These are phyloP conservation scores for Rhamnusium bicolor DNA, from an alignment of 2,888 invertebrate species.

Conservation along the genomic window DNA sequence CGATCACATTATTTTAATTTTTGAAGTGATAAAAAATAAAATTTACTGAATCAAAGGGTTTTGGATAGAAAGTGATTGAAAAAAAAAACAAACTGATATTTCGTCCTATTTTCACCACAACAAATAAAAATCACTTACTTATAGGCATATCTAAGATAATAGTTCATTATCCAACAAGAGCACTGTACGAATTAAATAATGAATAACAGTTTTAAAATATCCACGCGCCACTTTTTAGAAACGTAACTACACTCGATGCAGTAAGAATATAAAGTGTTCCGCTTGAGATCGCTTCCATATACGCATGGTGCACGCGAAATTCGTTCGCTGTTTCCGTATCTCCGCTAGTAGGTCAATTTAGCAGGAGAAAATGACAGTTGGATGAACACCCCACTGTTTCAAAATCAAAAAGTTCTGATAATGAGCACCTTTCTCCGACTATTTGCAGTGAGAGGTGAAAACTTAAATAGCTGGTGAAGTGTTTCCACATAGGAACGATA, in stretches of 20 bases:
- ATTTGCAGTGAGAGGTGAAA: neutral
- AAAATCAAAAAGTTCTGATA: neutral
- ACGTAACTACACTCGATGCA: constrained; percentile 8
- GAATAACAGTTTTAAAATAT: neutral
- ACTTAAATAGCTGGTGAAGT: neutral
- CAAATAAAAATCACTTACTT: constrained; percentile 19
- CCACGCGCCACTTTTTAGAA: neutral
- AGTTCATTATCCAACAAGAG: neutral
- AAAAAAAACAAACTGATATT: no score
- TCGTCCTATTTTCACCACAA: no score
- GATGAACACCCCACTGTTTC: constrained; percentile 3
- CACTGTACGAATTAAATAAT: neutral
- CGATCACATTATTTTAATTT: no score
- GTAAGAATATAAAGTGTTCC: constrained; percentile 5
- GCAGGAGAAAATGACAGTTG: constrained; percentile 11
- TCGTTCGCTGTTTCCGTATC: neutral
- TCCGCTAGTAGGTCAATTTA: constrained; percentile 22
- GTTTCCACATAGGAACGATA: no score
- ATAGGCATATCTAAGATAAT: constrained; percentile 5
- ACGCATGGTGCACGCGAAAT: neutral
- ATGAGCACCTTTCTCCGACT: constrained; percentile 16
- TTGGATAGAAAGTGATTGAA: no score
- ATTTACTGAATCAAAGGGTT: no score
- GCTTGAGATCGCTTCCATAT: constrained; percentile 2
- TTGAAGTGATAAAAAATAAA: no score